Base-by-base conservation (phyloP, 1,140 invertebrate genomes). In the Venustaconcha ellipsiformis region DNA sequence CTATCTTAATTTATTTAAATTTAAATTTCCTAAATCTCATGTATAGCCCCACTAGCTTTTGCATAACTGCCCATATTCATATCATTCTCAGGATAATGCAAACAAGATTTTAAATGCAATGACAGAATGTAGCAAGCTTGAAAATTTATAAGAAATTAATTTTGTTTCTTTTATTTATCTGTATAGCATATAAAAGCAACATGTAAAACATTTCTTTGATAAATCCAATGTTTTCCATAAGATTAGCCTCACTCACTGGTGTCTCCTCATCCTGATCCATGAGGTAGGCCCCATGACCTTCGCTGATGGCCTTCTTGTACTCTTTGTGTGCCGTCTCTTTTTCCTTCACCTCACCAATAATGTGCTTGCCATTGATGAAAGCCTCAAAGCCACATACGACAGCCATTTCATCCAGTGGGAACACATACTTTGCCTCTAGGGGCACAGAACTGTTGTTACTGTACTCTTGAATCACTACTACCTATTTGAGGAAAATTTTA, bases 241-340 rank as follows among this genome's bases (percentile, higher is more conserved):
- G 37, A 48, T 11, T 8, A 48, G 37, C 6, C 69, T 12, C 76
- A 84, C 84, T 72, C 78, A 89, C 90, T 13, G 89, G 88, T 67
- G 86, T 87, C 74, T 88, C 89, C 80, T 90, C 87, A 82, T 91
- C 91, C 71, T 88, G 87, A 60, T 89, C 88, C 82, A 90, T 90
- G 14, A 92, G 81, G 78, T 92, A 92, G 6, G 90, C 91, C 14
- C 91, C 90, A 81, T 92, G 89, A 37, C 91, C 89, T 62, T 89
- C 83, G 79, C 88, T 80, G 60, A 92, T 84, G 15, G 91, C 91
- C 74, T 91, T 84, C 77, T 88, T 88, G 82, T 92, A 92, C 70
- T 91, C 90, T 48, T 80, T 80, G 67, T 89, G 87, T 12, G 91
- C 91, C 58, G 81, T 84, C 81, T 91, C 88, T 72, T 91, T 91